Percentiles rank a stretch among this genome's conserved stretches.
Evolutionary conservation across 2,113 vertebrate species (phyloP).

Genomic region (Prietella phreatophila): DNA sequence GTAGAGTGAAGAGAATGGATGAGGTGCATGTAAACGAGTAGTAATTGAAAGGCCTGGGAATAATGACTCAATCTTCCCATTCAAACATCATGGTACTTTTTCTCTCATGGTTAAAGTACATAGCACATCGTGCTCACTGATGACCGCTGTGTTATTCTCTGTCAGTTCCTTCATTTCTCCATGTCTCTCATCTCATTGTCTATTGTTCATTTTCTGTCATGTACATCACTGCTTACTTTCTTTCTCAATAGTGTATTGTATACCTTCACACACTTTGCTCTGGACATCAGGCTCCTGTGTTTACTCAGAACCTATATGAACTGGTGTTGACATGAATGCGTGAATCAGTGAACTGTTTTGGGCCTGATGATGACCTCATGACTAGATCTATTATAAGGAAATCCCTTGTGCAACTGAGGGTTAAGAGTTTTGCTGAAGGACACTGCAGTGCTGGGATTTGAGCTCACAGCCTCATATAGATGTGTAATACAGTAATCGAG

Average conservation of each 20-base stretch:
- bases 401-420: neutral
- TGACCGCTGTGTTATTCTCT: neutral
- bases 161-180: conserved; percentile 31
- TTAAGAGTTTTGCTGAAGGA: neutral
- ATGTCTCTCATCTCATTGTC: conserved; percentile 42
- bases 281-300: neutral
- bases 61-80: conserved; percentile 6
- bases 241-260: neutral
- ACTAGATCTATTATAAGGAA: neutral
- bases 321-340: neutral
- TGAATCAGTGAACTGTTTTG: neutral
- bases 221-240: neutral
- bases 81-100: conserved; percentile 1
- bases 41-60: neutral
- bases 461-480: neutral
- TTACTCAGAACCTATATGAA: neutral
- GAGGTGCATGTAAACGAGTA: conserved; percentile 1
- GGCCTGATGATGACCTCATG: neutral
- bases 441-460: neutral
- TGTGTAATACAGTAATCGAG: neutral
- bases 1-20: neutral
- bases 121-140: neutral
- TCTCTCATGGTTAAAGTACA: neutral
- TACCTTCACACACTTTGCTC: neutral
- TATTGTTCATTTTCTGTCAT: conserved; percentile 41